Evolutionary conservation across 2,113 vertebrate species (phyloP).

Genomic region (Mesoclemmys tuberculata): DNA sequence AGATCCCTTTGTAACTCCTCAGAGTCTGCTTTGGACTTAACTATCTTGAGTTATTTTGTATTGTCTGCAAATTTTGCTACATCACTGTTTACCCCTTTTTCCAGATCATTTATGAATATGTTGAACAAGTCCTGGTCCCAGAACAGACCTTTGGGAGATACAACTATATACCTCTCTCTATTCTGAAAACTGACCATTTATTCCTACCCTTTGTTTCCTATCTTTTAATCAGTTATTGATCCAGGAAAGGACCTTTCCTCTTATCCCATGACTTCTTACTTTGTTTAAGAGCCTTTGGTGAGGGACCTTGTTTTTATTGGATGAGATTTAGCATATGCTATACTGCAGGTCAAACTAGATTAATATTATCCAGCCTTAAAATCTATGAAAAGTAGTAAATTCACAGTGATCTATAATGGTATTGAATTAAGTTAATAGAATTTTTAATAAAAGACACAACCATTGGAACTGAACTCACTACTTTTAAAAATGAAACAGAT

Average conservation of each 20-base stretch:
- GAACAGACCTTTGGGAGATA: not conserved
- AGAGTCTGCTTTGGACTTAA: not conserved
- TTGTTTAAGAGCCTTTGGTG: not conserved
- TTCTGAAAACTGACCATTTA: not conserved
- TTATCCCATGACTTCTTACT: not conserved
- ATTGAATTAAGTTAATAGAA: constrained; percentile 30
- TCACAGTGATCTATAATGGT: not conserved
- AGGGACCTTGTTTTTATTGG: not conserved
- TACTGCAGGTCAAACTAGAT: not conserved
- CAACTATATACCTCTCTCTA: not conserved
- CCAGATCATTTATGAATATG: not conserved
- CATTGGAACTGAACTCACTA: not conserved
- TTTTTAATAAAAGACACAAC: constrained; percentile 52
- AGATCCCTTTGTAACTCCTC: not conserved
- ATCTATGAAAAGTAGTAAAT: not conserved
- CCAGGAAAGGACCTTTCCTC: not conserved
- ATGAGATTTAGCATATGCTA: not conserved
- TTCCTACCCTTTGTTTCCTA: not conserved
- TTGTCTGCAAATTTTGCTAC: not conserved
- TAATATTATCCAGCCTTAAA: not conserved
- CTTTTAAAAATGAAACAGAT: constrained; percentile 35
- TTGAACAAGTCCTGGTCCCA: not conserved
- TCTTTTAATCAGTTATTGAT: not conserved
- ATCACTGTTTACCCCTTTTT: not conserved
- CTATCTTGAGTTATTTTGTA: not conserved